Evolutionary conservation across 64 coral and sea anemone genomes (phyloP), one percentile per base, ranked within the genome.

Genomic region (Actinia tenebrosa): DNA sequence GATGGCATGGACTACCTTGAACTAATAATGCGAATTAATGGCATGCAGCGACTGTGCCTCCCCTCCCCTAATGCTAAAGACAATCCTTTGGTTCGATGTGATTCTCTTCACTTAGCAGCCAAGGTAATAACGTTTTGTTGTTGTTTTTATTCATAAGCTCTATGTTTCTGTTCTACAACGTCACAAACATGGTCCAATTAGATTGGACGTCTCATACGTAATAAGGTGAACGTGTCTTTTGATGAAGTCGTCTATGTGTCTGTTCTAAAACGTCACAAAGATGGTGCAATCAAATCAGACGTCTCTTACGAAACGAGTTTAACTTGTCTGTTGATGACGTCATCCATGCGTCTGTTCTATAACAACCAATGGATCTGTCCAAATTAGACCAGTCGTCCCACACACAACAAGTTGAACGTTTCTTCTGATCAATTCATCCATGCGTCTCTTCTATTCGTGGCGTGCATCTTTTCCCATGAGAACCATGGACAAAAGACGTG

Each of bases 41-140:
- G 97, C 20, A 92, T 89, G 9, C 91, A 86, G 45, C 87, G 89
- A 80, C 83, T 95, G 44, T 89, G 90, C 79, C 88, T 99, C 47
- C 93, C 97, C 45, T 99, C 97, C 23, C 88, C 92, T 58, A 88
- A 99, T 60, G 90, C 93, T 5, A 78, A 87, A 19, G 93, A 99
- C 58, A 99, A 83, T 53, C 97, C 97, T 13, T 82, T 99, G 13
- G 97, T 95, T 45, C 90, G 93, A 14, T 99, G 97, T 79, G 88
- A 92, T 64, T 88, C 88, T 30, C 84, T 89, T 53, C 71, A 71
- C n/a, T 61, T 91, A 43, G 97, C 97, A 9, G 64, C 56, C 42
- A 85, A 89, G 44, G 83, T 80, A 53, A 54, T 20, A 17, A 25
- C 7, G n/a, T 53, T 42, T 42, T 10, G 9, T 37, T 13, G 0